Evolutionary conservation across 1,140 invertebrate genomes (phyloP), one percentile per base, ranked within the genome.

Genomic region (Euura saliciscinereae): DNA sequence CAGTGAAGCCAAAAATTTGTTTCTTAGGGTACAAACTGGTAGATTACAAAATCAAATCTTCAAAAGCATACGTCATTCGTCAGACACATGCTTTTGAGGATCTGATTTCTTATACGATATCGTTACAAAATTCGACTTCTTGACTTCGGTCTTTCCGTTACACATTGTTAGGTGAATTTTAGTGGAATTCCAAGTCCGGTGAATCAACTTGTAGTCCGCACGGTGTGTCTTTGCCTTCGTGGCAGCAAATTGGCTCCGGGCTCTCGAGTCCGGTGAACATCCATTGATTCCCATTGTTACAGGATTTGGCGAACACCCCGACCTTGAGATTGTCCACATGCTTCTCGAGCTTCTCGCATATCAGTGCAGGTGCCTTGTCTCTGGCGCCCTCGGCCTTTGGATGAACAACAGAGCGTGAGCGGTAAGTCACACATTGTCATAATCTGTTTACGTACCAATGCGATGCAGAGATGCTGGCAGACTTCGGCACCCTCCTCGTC

Each of bases 331-430:
- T 78, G 10, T 79, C 71, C 44, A 81, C 73, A 43, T 77, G 74
- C 0, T 0, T n/a, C 2, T 74, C 77, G 4, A 81, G 42, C 42
- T 78, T 79, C 3, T 80, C 75, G 43, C 80, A 82, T 51, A 82
- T 79, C 68, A 81, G 13, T 8, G 66, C 51, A 2, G 80, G 74
- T 3, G 75, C 79, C 65, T 74, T 66, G n/a, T 79, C 75, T 10
- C 70, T 74, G 2, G 65, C 74, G 28, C 45, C 66, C 68, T 78
- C 43, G n/a, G 78, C 77, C 79, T 81, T 28, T 28, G 66, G 66
- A 45, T 28, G 64, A 6, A 7, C 44, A 72, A 75, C 68, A 73
- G 43, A 64, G 7, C 7, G 45, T 69, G 46, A 45, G 68, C 66
- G 42, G 3, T 13, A 67, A 8, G 66, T 4, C 28, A 42, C 10